Conservation (phyloP, 2,888 invertebrate genomes). For the Hoplodrina blanda region DNA sequence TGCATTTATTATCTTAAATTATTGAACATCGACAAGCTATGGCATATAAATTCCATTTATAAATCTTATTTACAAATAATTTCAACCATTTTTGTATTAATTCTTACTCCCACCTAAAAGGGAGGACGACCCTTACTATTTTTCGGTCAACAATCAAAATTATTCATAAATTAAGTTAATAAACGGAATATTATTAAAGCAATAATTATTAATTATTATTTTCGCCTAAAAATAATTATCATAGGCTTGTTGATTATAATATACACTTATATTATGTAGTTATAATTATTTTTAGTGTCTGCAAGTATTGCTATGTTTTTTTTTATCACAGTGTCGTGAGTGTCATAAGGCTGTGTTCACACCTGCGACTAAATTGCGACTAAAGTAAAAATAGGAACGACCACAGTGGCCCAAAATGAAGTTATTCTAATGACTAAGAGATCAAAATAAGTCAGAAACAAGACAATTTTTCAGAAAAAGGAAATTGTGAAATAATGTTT, state of each 20-base stretch:
- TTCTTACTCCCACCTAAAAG: background rate
- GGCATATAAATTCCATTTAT: conserved; percentile 32
- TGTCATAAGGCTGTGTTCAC: conserved; percentile 39
- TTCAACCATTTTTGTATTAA: background rate
- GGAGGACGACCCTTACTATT: too few relatives aligned
- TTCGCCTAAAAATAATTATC: conserved; percentile 10
- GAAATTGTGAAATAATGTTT: too few relatives aligned
- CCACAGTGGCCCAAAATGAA: background rate
- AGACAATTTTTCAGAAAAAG: too few relatives aligned
- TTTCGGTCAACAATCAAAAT: conserved; percentile 3
- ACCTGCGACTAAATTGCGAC: conserved; percentile 12
- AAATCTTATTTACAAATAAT: conserved; percentile 38
- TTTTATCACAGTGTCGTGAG: conserved; percentile 66
- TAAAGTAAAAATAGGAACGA: background rate
- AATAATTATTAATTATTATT: conserved; percentile 27
- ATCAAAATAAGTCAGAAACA: too few relatives aligned
- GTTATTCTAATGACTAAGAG: background rate
- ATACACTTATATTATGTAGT: conserved; percentile 39
- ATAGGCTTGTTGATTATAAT: conserved; percentile 29
- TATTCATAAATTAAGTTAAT: conserved; percentile 33
- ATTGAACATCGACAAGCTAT: conserved; percentile 49
- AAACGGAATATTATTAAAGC: conserved; percentile 37
- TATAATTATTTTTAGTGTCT: conserved; percentile 47
- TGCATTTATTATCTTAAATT: conserved; percentile 21
- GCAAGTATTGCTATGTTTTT: conserved; percentile 47